Base-by-base conservation (phyloP, 2,797 vertebrate species). In the Melanotaenia boesemani region DNA sequence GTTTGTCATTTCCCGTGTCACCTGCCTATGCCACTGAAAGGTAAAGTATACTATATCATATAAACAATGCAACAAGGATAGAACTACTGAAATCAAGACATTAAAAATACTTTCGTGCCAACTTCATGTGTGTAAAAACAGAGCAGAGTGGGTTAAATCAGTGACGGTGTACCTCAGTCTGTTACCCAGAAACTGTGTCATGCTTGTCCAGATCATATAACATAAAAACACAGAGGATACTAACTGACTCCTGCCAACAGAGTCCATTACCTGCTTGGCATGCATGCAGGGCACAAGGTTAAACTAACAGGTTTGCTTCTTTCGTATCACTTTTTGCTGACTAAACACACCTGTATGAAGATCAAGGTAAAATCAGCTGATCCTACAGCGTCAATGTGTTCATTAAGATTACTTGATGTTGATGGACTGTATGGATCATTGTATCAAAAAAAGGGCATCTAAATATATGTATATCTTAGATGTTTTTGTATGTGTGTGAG, bases 241-340 rank as follows among this genome's bases (percentile, higher is more conserved):
- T 88, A 88, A 87, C 79, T 67, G 77, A 74, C 81, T 83, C 85
- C 86, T 81, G 83, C 84, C 79, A 86, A 77, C 83, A 72, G 55
- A 69, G 71, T 68, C 79, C 66, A 90, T 91, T 89, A 92, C 90
- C 85, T 84, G 86, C 85, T 84, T 88, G 62, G 77, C 60, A 54
- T 30, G 67, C 86, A 88, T 39, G 63, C 78, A 67, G 88, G 81
- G 81, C 80, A 76, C 79, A 91, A 92, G 88, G 91, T 91, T 90
- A 91, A 91, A 87, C 76, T 82, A 90, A 84, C 74, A 79, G 80
- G 44, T 72, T 63, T 57, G 81, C 70, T 83, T 79, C 76, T 82
- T 71, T 71, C 74, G 76, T 61, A 83, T 78, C 74, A 76, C 69
- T 72, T 34, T 62, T 74, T 60, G 59, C 77, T 76, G 80, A 74